phyloP scores from a whole-genome alignment of 2,113 vertebrate genomes.

The Pachyramphus minor region DNA sequence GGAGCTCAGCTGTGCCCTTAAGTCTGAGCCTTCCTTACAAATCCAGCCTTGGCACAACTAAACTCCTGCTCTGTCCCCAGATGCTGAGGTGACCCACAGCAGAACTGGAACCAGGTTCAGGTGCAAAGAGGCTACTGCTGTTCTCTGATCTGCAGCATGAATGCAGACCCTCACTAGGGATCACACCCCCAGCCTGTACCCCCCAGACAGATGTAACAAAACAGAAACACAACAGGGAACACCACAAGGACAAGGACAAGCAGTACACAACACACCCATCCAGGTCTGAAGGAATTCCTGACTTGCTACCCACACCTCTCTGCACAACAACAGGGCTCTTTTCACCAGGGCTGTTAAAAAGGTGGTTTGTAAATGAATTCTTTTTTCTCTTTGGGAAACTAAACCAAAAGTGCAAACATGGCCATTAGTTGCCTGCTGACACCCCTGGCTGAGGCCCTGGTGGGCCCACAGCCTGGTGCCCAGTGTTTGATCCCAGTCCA shows the following conservation, averaged over 20 bases:
- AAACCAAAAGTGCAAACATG: not conserved
- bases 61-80: not conserved
- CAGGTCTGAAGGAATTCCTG: not conserved
- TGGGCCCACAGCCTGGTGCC: not conserved
- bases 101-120: not conserved
- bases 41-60: not conserved
- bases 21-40: not conserved
- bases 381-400: not conserved
- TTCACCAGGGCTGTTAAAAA: not conserved
- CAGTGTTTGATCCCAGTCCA: conserved; percentile 27
- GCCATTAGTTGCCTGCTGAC: not conserved
- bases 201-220: not conserved
- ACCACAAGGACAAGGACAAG: not conserved
- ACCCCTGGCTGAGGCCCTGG: not conserved
- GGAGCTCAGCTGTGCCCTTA: not conserved
- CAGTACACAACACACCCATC: not conserved
- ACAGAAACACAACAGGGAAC: not conserved
- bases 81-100: not conserved
- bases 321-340: not conserved
- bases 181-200: too few species aligned
- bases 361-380: not conserved
- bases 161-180: not conserved
- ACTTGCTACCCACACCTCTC: not conserved
- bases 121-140: not conserved
- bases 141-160: not conserved